Conservation (phyloP, 2,113 vertebrate species). For the Caretta caretta region DNA sequence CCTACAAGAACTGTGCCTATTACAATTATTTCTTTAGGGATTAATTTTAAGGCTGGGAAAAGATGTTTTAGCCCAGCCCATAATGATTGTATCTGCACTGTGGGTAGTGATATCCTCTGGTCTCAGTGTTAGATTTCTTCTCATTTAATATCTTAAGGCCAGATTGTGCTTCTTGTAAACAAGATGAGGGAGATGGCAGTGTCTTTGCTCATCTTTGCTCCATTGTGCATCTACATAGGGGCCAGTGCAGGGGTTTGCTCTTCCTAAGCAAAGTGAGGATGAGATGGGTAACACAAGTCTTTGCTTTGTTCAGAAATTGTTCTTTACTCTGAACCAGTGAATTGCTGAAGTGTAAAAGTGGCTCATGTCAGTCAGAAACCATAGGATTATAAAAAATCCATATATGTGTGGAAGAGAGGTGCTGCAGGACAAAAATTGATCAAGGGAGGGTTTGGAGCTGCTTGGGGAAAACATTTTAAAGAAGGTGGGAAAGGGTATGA, state of each 20-base stretch:
- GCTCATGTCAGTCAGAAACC: not conserved
- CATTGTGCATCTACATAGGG: not conserved
- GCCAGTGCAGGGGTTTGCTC: not conserved
- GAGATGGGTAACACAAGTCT: not conserved
- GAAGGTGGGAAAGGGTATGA: not conserved
- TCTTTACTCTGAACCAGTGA: not conserved
- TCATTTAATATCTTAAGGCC: not conserved
- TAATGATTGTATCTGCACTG: not conserved
- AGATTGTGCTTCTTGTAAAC: not conserved
- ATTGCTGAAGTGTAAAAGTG: not conserved
- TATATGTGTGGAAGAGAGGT: not conserved
- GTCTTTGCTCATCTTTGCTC: not conserved
- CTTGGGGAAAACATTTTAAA: not conserved
- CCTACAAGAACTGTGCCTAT: not conserved
- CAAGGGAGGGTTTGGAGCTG: not conserved
- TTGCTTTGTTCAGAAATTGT: not conserved
- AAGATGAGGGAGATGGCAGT: not conserved
- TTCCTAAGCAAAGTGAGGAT: not conserved
- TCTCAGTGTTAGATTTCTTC: accelerated
- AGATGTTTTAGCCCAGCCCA: not conserved
- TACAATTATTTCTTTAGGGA: slow-evolving; percentile 1
- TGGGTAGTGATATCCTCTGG: not conserved
- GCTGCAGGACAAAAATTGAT: not conserved
- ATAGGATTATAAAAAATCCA: accelerated
- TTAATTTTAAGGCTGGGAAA: not conserved